Base-by-base conservation (phyloP, 2,797 vertebrate species). In the Rhinichthys osculus region DNA sequence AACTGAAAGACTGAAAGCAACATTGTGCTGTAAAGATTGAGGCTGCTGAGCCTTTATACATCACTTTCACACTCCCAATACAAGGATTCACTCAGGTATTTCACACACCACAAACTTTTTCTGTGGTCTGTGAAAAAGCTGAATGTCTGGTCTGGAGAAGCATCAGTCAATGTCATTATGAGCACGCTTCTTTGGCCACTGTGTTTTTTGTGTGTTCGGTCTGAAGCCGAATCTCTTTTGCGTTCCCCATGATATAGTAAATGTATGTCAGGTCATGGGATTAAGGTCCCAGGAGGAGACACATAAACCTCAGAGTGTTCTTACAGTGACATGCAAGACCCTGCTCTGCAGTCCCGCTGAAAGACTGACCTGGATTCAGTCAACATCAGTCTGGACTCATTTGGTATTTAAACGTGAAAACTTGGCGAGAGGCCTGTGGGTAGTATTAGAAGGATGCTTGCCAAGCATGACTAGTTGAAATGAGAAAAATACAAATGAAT, bases 21-120 rank as follows among this genome's bases (percentile, higher is more conserved):
- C 92, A 90, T 79, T 71, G 90, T 87, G 90, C 93, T 94, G 93
- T 94, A 91, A 92, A 94, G 93, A 91, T 91, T 91, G 91, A 86
- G 93, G 90, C 91, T 90, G 92, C 86, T 30, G 90, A 70, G 38
- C 16, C 6, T 44, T 88, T 92, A 91, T 93, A 78, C 81, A 89
- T 93, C 93, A 91, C 89, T 82, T 54, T 92, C 85, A 90, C 90
- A 80, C 83, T 70, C 80, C 83, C 40, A 62, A 70, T 59, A 87
- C 78, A 85, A 66, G 70, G 71, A 67, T 64, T 30, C 44, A 81
- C 42, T 47, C 50, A 33, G 47, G 77, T 77, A 69, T 80, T 82
- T 67, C 42, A 83, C 69, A 81, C 80, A 80, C 50, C 33, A 52
- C 23, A 40, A 64, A 73, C 40, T 21, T 73, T 73, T 83, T 67